phyloP scores from a whole-genome alignment of 2,113 vertebrate genomes.

The Morone chrysops region DNA sequence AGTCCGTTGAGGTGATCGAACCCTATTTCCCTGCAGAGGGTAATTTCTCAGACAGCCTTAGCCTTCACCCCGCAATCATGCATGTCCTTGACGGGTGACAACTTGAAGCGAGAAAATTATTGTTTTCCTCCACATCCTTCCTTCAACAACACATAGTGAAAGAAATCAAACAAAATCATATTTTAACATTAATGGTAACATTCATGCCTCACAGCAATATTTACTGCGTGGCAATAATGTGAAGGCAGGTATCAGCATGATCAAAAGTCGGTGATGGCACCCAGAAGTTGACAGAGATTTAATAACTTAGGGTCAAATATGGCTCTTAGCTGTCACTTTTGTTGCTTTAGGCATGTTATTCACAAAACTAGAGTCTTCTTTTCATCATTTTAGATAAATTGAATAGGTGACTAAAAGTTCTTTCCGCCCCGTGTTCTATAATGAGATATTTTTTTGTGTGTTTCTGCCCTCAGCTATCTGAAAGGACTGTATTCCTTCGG shows the following conservation, averaged over 20 bases:
- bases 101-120: background rate
- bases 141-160: background rate
- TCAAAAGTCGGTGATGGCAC: background rate
- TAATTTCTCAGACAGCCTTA: background rate
- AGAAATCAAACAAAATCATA: background rate
- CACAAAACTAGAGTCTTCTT: background rate
- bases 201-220: background rate
- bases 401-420: background rate
- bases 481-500: slow-evolving; percentile 95
- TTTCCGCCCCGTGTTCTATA: background rate
- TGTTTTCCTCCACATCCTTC: background rate
- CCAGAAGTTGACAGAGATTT: background rate
- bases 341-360: background rate
- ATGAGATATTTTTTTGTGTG: background rate
- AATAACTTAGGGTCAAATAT: background rate
- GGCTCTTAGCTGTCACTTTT: background rate
- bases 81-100: background rate
- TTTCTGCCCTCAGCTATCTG: slow-evolving; percentile 85
- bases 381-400: slow-evolving; percentile 9
- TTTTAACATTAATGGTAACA: background rate
- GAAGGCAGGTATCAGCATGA: background rate
- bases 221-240: background rate
- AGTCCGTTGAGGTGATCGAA: background rate
- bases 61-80: slow-evolving; percentile 6
- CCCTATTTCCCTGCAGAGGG: background rate